Conservation (phyloP, 2,113 vertebrate genomes). For the Solenodon paradoxus region DNA sequence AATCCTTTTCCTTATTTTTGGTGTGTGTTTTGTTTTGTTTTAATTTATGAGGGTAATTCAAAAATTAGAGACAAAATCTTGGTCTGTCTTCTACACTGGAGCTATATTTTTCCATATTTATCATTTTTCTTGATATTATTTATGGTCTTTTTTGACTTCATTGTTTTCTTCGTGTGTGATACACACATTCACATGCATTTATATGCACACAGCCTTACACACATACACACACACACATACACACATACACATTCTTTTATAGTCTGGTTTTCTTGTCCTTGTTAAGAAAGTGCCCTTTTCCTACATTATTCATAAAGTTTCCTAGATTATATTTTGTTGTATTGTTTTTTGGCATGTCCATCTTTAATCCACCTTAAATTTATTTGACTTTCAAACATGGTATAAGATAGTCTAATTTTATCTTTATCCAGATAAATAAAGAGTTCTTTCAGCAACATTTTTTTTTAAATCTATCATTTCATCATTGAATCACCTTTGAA, state of each 20-base stretch:
- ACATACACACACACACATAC: no score
- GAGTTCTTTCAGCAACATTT: background rate
- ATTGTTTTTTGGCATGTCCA: background rate
- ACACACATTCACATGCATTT: no score
- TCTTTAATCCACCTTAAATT: constrained; percentile 25
- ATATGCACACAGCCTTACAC: no score
- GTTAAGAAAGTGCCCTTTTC: background rate
- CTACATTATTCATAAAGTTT: background rate
- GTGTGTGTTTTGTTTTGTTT: background rate
- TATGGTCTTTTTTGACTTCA: background rate
- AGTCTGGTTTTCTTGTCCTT: background rate
- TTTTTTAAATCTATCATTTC: background rate
- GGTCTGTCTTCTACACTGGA: background rate
- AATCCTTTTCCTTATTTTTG: background rate
- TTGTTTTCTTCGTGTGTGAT: background rate
- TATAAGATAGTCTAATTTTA: background rate
- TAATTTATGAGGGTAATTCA: background rate
- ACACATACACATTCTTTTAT: no score
- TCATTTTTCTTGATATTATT: background rate
- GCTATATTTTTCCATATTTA: background rate
- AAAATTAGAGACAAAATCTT: constrained; percentile 3
- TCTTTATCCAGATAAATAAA: constrained; percentile 12
- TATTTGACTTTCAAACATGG: background rate
- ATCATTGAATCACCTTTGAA: background rate
- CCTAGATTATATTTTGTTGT: background rate